Evolutionary conservation across 2,113 vertebrate genomes (phyloP), one percentile per base, ranked within the genome.

Genomic region (Heterotis niloticus): DNA sequence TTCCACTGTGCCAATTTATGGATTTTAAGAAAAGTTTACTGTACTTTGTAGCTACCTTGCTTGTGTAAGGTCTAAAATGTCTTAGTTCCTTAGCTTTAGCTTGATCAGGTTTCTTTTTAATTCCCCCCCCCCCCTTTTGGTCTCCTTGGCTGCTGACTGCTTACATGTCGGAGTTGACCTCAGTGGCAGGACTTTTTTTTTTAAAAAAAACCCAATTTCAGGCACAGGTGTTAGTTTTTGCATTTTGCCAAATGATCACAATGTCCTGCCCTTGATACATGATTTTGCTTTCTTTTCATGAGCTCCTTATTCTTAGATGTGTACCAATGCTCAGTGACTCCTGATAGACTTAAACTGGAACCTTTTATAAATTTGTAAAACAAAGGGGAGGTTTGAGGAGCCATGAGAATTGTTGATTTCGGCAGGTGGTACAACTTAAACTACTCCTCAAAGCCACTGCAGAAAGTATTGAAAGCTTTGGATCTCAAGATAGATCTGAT

Each of bases 401-500:
- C 18, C 28, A 12, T 62, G 69, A 20, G 52, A 44, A 65, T 70
- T 65, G 60, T 80, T 75, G 70, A 71, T 78, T 75, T 74, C n/a
- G 29, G 60, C 60, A 56, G 68, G 62, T 52, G 17, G 52, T 64
- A 29, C 75, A 23, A n/a, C 57, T 74, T 65, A 80, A 66, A 44
- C 20, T 44, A 60, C 54, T 80, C 71, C 52, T 29, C 26, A 80
- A 51, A 44, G 64, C 78, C 28, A 13, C 29, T 18, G 7, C 34
- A 14, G 16, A 79, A 56, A 51, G 17, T n/a, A 54, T 54, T 52
- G 52, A 70, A 76, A 80, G 65, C 52, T 24, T 13, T 34, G 29
- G 60, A 76, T 80, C 52, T 76, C 65, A 80, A 28, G 57, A 69
- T 18, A 65, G 64, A 59, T 75, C 68, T 54, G 69, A 69, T 80